Evolutionary conservation across 2,113 vertebrate genomes (phyloP).

Genomic region (Calidris pugnax): DNA sequence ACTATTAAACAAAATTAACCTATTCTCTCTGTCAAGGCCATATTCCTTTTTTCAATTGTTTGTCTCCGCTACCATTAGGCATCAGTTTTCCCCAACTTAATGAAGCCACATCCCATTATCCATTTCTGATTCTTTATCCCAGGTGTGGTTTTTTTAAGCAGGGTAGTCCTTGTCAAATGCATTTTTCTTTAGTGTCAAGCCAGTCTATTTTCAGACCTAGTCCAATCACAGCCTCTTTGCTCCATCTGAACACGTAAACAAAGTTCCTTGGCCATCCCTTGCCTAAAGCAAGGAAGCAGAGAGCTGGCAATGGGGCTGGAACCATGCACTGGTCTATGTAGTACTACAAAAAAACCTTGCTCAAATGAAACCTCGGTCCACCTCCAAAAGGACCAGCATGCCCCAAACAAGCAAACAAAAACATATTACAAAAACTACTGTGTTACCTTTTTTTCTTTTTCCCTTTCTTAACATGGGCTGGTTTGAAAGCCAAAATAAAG

Average conservation of each 20-base stretch:
- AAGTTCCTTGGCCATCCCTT: not conserved
- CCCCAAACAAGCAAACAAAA: not conserved
- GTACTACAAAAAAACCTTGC: not conserved
- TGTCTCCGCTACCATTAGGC: not conserved
- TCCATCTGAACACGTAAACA: not conserved
- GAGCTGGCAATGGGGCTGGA: not conserved
- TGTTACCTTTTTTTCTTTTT: not conserved
- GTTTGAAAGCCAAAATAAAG: not conserved
- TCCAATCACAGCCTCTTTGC: not conserved
- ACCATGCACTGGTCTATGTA: not conserved
- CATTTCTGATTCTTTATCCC: not conserved
- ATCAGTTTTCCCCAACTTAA: not conserved
- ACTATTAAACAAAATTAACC: not conserved
- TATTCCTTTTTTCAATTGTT: not conserved
- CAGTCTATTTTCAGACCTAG: not conserved
- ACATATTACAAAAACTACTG: not conserved
- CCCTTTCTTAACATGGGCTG: not conserved
- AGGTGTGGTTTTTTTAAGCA: not conserved
- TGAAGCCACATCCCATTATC: not conserved
- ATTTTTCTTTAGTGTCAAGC: not conserved
- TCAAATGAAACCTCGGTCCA: not conserved
- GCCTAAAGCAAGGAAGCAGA: not conserved
- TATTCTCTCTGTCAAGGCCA: not conserved
- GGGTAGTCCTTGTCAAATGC: not conserved
- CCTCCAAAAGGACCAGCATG: not conserved